A percentile compares a stretch with the other conserved stretches of the same genome.
Conservation (phyloP, 2,113 vertebrate species). For the Bubo bubo region DNA sequence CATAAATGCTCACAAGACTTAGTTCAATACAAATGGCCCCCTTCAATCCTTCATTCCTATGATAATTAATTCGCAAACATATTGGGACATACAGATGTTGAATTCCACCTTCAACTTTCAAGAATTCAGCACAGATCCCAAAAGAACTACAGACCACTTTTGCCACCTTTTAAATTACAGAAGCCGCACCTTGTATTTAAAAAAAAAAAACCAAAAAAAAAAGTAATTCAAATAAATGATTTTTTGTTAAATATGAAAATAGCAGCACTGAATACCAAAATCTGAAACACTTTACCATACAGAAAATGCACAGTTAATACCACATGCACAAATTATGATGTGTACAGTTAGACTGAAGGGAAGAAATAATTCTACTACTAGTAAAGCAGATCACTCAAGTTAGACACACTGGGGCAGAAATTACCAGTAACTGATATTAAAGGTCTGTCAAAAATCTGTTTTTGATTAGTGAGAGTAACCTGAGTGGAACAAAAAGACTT, state of each 20-base stretch:
- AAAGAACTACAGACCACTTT: background rate
- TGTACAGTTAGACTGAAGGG: background rate
- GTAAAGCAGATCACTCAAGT: background rate
- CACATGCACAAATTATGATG: background rate
- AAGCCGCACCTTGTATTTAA: background rate
- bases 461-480: background rate
- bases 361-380: background rate
- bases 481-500: background rate
- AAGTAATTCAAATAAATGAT: background rate
- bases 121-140: background rate
- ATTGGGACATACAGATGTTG: background rate
- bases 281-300: background rate
- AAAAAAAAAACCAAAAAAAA: background rate
- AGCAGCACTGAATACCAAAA: background rate
- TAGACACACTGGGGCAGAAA: background rate
- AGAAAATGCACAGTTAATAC: background rate
- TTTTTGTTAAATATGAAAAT: background rate
- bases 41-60: background rate
- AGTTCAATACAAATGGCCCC: background rate
- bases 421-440: background rate
- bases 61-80: background rate
- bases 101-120: background rate
- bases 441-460: background rate
- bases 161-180: background rate
- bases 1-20: background rate